Evolutionary conservation across 2,888 invertebrate genomes (phyloP), one percentile per base, ranked within the genome.

Genomic region (Apoda limacodes): DNA sequence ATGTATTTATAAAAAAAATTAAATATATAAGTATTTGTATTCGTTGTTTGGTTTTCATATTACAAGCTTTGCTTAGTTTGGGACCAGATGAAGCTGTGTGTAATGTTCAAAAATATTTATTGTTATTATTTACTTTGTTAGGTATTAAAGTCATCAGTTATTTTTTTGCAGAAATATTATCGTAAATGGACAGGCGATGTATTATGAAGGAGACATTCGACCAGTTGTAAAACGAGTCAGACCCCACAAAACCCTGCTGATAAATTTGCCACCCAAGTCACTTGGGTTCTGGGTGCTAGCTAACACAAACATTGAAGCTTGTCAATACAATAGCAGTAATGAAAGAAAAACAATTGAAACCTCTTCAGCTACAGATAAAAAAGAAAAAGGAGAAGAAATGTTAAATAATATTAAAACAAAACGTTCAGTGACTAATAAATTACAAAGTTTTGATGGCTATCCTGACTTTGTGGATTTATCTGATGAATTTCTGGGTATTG

Each of bases 221-320:
- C 83, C 86, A 3, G 55, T 78, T 27, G 65, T 87, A 24, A 78
- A 72, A 45, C 64, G 65, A 2, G 80, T 83, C 10, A 58, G 83
- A 33, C 76, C 82, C 4, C 80, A 76, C 34, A 74, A 80, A 47
- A 75, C 82, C 1, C 46, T 89, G 3, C 65, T 83, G 5, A 55
- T 91, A 9, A 78, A 78, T 25, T 53, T 90, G 3, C 89, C 90
- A 2, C 74, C 87, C 0, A 83, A 83, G 48, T 86, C 88, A 0
- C 84, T 92, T 25, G 88, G 86, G 0, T 92, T 92, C 58, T 91
- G 89, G 86, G 87, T 90, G 1, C 55, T 92, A 7, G 87, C 89
- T 0, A 83, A 82, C 30, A 85, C 88, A 1, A 83, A 85, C 51
- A 65, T 87, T 13, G 75, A 83, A 28, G 83, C 85, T 10, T 89